A percentile compares a stretch with the other conserved stretches of the same genome.
Evolutionary conservation across 2,113 vertebrate species (phyloP).

Genomic region (Tylochromis polylepis): DNA sequence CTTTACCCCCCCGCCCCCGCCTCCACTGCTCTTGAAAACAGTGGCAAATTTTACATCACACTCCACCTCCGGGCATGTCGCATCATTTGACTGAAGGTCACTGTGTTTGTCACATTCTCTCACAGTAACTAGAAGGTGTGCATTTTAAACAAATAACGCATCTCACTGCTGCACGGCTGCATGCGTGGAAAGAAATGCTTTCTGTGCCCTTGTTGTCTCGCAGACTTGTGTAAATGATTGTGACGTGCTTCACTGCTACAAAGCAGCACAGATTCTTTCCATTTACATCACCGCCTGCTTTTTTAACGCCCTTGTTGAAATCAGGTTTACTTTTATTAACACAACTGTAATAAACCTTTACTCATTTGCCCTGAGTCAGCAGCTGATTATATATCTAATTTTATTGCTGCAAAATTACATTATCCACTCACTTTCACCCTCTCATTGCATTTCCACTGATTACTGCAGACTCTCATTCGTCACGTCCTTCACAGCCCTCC

Average conservation of each 20-base stretch:
- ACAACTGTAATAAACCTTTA: constrained; percentile 7
- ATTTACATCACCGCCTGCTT: neutral
- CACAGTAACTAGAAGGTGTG: neutral
- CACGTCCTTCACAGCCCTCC: constrained; percentile 47
- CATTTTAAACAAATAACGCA: neutral
- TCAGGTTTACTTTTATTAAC: constrained; percentile 8
- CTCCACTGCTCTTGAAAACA: neutral
- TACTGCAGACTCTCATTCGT: constrained; percentile 16
- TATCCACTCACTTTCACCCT: constrained; percentile 1
- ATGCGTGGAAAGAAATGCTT: neutral
- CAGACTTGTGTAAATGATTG: neutral
- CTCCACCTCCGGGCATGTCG: neutral
- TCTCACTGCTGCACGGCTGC: neutral
- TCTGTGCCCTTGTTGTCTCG: neutral
- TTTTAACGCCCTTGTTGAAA: neutral
- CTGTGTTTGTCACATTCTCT: neutral
- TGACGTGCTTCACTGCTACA: neutral
- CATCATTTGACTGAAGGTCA: neutral
- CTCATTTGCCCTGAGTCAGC: neutral
- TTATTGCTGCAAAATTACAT: constrained; percentile 19
- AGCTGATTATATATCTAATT: constrained; percentile 29
- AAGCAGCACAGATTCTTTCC: neutral
- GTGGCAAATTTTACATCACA: neutral
- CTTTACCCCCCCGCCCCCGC: neutral
- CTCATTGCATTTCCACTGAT: constrained; percentile 10